Evolutionary conservation across 2,113 vertebrate species (phyloP).

Genomic region (Gobiocypris rarus): DNA sequence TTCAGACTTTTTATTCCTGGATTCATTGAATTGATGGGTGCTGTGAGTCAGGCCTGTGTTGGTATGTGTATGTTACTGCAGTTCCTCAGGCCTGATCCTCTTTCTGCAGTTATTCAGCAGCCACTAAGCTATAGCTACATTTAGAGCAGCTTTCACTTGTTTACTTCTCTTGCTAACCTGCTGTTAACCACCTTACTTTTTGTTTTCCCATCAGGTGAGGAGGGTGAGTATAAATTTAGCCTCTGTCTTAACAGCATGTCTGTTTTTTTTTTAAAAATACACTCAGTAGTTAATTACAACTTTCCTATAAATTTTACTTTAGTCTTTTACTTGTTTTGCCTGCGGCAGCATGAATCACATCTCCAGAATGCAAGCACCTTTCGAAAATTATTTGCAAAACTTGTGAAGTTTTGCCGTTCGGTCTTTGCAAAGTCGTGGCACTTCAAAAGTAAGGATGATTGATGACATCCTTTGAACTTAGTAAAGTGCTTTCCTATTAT

Average conservation of each 20-base stretch:
- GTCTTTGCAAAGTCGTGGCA: background rate
- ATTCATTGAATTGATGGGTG: slow-evolving; percentile 30
- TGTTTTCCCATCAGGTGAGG: slow-evolving; percentile 7
- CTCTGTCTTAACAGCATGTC: background rate
- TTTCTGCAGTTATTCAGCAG: background rate
- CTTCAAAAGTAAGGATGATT: background rate
- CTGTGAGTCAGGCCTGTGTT: background rate
- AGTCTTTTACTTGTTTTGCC: background rate
- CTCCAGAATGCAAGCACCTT: background rate
- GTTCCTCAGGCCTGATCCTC: slow-evolving; percentile 23
- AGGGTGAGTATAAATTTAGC: slow-evolving; percentile 14
- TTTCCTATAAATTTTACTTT: background rate
- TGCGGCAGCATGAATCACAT: background rate
- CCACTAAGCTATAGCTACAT: slow-evolving; percentile 5
- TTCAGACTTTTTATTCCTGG: slow-evolving; percentile 63
- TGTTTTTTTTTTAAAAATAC: background rate
- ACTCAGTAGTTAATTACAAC: background rate
- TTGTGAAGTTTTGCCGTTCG: background rate
- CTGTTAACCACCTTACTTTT: background rate
- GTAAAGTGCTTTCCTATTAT: background rate
- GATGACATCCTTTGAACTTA: background rate
- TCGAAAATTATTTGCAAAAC: background rate
- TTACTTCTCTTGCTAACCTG: background rate
- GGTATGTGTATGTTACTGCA: background rate
- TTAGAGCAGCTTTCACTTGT: slow-evolving; percentile 22